A percentile compares a stretch with the other conserved stretches of the same genome.
These are phyloP conservation scores for Zoroaster sp. DNA, from an alignment of 53 echinoderm and acorn worm species.

Conservation along the genomic window DNA sequence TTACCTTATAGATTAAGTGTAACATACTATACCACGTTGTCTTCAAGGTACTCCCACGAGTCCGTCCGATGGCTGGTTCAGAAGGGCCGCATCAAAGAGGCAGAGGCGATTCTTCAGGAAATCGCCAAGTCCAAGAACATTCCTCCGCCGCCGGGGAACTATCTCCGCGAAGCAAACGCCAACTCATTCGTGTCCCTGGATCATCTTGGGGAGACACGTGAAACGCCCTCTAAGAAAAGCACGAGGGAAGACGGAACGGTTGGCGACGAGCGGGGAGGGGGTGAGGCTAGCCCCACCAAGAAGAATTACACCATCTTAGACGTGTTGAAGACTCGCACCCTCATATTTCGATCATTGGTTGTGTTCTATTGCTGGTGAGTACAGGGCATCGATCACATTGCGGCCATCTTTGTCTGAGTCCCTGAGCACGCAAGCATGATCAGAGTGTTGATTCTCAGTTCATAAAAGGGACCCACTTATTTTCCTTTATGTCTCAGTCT, in stretches of 20 bases:
- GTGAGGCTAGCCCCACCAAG: background rate
- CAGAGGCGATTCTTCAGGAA: constrained; percentile 10
- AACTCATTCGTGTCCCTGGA: background rate
- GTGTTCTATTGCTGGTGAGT: constrained; percentile 36
- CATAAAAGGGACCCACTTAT: too few relatives aligned
- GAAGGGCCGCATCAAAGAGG: constrained; percentile 29
- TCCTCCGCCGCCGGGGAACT: background rate
- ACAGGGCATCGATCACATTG: too few relatives aligned
- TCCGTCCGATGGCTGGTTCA: constrained; percentile 57
- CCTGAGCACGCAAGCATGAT: too few relatives aligned
- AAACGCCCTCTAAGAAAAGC: background rate
- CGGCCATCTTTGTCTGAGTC: background rate
- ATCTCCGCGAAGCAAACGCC: background rate
- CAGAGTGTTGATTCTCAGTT: background rate
- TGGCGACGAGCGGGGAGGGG: background rate
- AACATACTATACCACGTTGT: too few relatives aligned
- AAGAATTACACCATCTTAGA: background rate
- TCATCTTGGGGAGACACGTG: background rate
- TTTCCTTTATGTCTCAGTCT: too few relatives aligned
- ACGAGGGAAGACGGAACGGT: background rate
- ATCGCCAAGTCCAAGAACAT: constrained; percentile 41
- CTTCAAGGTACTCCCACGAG: constrained; percentile 26
- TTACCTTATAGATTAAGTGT: too few relatives aligned
- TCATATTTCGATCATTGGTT: background rate
- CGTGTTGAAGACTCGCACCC: background rate